Evolutionary conservation across 1,140 invertebrate genomes (phyloP).

Genomic region (Drosophila lacertosa): DNA sequence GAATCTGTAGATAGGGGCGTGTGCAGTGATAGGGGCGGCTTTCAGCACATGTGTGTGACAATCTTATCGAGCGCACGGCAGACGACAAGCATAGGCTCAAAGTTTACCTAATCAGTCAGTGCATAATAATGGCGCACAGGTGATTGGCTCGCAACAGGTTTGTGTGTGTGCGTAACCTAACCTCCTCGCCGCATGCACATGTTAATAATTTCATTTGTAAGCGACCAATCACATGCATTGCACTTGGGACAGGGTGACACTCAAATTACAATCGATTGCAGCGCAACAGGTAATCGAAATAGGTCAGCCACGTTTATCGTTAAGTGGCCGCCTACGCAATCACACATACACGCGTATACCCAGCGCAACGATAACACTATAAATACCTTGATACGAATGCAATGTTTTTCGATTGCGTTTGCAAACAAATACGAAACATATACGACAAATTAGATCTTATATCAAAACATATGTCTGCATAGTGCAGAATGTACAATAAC

Average conservation of each 20-base stretch:
- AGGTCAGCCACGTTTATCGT: neutral
- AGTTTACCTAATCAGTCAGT: conserved; percentile 45
- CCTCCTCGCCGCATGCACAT: conserved; percentile 15
- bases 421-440: conserved; percentile 51
- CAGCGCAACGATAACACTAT: too few species aligned
- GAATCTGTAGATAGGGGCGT: conserved; percentile 30
- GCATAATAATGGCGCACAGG: conserved; percentile 42
- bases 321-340: neutral
- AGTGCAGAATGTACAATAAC: neutral
- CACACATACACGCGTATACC: conserved; percentile 13
- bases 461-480: conserved; percentile 54
- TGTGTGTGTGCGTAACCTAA: conserved; percentile 36
- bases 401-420: conserved; percentile 29
- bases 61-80: conserved; percentile 38
- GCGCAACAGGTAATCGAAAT: conserved; percentile 32
- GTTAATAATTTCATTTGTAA: conserved; percentile 34
- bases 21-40: conserved; percentile 18
- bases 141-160: conserved; percentile 31
- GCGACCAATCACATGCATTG: conserved; percentile 15
- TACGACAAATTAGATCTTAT: conserved; percentile 55
- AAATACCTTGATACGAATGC: conserved; percentile 13
- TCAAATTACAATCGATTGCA: conserved; percentile 11
- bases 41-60: conserved; percentile 23
- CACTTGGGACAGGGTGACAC: conserved; percentile 10
- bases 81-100: conserved; percentile 47